Conservation (phyloP, 2,797 vertebrate genomes). For the Lycodopsis pacificus region DNA sequence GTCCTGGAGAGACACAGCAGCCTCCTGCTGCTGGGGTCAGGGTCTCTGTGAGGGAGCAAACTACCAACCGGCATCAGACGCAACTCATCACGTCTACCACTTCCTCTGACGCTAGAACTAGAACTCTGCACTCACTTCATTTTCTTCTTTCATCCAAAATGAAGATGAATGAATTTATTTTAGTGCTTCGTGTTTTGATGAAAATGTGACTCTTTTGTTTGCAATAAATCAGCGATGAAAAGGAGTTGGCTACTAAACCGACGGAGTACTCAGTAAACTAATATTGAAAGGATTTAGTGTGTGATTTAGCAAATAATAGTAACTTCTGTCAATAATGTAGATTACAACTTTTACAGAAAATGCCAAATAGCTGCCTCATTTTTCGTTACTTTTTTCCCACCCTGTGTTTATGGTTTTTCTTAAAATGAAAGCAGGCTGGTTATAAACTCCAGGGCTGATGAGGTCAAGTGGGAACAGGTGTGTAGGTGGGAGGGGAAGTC, state of each 20-base stretch:
- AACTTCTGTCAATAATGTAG: neutral
- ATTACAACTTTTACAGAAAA: neutral
- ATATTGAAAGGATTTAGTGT: neutral
- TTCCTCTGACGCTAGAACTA: neutral
- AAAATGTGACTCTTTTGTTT: no score
- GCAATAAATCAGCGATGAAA: no score
- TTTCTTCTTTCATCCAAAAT: neutral
- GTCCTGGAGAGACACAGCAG: slow-evolving; percentile 24
- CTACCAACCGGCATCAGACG: neutral
- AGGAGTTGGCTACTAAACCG: no score
- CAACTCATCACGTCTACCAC: neutral
- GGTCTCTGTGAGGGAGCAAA: slow-evolving; percentile 2
- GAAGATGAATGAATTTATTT: neutral
- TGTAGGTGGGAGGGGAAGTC: neutral
- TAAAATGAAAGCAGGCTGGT: neutral
- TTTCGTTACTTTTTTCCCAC: neutral
- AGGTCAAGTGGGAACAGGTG: neutral
- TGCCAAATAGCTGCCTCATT: neutral
- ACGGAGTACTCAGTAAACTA: neutral
- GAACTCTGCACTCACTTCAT: neutral
- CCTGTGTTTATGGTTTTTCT: no score
- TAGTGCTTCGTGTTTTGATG: no score
- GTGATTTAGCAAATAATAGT: neutral
- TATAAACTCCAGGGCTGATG: neutral
- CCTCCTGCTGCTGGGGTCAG: slow-evolving; percentile 29